Evolutionary conservation across 2,113 vertebrate genomes (phyloP), one percentile per base, ranked within the genome.

Genomic region (Erpornis zantholeuca): DNA sequence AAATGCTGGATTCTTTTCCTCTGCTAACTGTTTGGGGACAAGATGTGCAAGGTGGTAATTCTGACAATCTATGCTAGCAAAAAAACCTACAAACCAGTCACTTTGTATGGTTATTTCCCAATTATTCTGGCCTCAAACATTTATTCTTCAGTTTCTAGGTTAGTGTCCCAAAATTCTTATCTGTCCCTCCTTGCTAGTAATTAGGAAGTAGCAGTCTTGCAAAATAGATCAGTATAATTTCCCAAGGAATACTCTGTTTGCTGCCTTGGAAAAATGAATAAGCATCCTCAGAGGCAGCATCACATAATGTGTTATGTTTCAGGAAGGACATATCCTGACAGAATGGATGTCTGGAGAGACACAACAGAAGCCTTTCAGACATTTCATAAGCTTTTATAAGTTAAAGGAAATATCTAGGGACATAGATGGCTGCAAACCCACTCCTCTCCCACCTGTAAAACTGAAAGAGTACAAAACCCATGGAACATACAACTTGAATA

Each of bases 401-500:
- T 38, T 73, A 28, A 80, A 66, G 40, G 47, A 82, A 59, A 4
- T 53, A 57, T 50, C 33, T 78, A 42, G 42, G 40, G 42, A 54
- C 27, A 8, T 7, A 75, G n/a, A 64, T n/a, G 9, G 12, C 53
- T 87, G 53, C 49, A 76, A 64, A 73, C 2, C 5, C 21, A 11
- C n/a, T 73, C 7, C 15, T 14, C 3, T 56, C 29, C 5, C 6
- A 36, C 9, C 18, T 0, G 0, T 54, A 63, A 66, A 86, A 84
- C 28, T 52, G 35, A 59, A 31, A 35, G 33, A 42, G 17, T 45
- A 36, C 1, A 11, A 83, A 81, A 18, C 2, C 7, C 5, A 16
- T 17, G 7, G 12, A 66, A 44, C 44, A 44, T 50, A 13, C 31
- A 45, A 42, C 6, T 60, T 29, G 17, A 4, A 4, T 64, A 22